Conservation (phyloP, 2,888 invertebrate genomes). For the Barypeithes pellucidus region DNA sequence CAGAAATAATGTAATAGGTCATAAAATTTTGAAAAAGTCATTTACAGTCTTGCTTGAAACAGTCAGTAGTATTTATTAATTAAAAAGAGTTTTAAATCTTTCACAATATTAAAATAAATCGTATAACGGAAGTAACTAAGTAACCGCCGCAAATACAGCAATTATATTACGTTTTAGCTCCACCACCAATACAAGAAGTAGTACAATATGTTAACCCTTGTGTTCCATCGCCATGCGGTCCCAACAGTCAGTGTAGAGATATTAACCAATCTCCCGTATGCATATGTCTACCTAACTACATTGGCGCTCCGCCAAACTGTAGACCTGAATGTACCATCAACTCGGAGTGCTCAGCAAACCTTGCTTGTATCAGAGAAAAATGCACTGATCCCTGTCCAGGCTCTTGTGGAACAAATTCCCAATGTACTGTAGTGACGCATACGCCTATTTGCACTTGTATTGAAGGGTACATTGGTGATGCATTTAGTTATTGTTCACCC, state of each 20-base stretch:
- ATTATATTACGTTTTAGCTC: constrained; percentile 54
- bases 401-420: constrained; percentile 76
- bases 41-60: no score
- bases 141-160: neutral
- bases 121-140: no score
- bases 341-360: constrained; percentile 72
- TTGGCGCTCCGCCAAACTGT: constrained; percentile 74
- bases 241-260: constrained; percentile 74
- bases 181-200: constrained; percentile 55
- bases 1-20: no score
- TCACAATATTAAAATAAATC: no score
- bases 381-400: constrained; percentile 80
- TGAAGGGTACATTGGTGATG: constrained; percentile 78
- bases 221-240: constrained; percentile 76
- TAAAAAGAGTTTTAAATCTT: no score
- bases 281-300: constrained; percentile 72
- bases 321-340: constrained; percentile 74
- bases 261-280: constrained; percentile 73
- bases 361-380: constrained; percentile 74
- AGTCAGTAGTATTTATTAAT: no score
- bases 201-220: constrained; percentile 69
- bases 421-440: constrained; percentile 79
- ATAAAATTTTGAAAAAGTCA: no score
- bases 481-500: constrained; percentile 70
- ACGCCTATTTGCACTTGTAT: constrained; percentile 79